Evolutionary conservation across 1,140 invertebrate species (phyloP).

Genomic region (Heliothis subflexa): DNA sequence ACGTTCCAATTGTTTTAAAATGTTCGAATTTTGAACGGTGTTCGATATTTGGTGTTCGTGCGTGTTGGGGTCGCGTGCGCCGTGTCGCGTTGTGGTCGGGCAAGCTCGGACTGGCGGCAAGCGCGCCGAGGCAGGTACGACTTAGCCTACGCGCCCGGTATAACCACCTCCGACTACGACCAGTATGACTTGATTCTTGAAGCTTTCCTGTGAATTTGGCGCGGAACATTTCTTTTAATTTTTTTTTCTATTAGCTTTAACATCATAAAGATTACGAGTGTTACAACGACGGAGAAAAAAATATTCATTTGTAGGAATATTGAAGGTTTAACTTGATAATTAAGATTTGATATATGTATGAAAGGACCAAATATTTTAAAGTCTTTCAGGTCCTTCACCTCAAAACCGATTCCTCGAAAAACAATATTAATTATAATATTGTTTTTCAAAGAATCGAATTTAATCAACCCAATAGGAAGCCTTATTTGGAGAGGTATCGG

Average conservation of each 20-base stretch:
- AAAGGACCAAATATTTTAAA: too few relatives aligned
- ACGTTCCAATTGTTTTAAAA: conserved; percentile 48
- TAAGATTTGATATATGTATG: too few relatives aligned
- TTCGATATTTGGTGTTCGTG: conserved; percentile 50
- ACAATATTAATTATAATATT: neutral
- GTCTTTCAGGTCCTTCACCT: neutral
- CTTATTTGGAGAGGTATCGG: neutral
- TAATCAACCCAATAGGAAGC: neutral
- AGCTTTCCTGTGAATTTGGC: conserved; percentile 47
- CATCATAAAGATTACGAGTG: neutral
- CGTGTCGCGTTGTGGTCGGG: conserved; percentile 64
- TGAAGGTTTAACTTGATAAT: neutral
- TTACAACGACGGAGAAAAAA: neutral
- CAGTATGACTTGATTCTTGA: conserved; percentile 68
- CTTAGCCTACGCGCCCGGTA: conserved; percentile 81
- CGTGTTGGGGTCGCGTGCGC: conserved; percentile 51
- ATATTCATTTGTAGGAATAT: neutral
- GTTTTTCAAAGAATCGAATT: neutral
- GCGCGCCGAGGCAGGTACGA: conserved; percentile 78
- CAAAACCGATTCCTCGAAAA: neutral
- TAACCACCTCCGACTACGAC: conserved; percentile 74
- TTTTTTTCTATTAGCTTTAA: neutral
- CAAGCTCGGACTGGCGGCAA: conserved; percentile 74
- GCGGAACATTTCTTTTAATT: conserved; percentile 32
- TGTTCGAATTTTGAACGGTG: conserved; percentile 38